Base-by-base conservation (phyloP, 2,888 invertebrate genomes). In the Melitaea athalia region DNA sequence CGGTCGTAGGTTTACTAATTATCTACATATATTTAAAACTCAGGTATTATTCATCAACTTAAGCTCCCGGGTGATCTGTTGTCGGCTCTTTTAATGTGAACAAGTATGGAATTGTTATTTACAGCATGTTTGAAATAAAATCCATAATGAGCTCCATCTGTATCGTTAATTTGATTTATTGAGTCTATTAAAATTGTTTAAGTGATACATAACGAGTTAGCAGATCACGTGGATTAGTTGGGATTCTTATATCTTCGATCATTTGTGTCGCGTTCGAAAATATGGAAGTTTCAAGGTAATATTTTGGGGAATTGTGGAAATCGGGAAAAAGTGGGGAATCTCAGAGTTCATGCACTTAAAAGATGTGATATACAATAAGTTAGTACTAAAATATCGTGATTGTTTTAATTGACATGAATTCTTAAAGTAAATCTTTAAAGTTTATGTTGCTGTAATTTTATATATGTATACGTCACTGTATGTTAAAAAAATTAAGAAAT, bases 11-110 rank as follows among this genome's bases (percentile, higher is more conserved):
- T 15, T 42, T 42, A 57, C 15, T 38, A 42, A 42, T 42, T 38
- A 57, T 42, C 15, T 38, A 33, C 3, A 15, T 42, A 42, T 11
- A 57, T 57, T 10, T 57, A 42, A 57, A 57, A 57, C 38, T 57
- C 42, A 57, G 42, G 38, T 14, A 57, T 50, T 63, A 62, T 64
- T 45, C 60, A 63, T 24, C 43, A 55, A 63, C 63, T 67, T 69
- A 69, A 42, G 42, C 47, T 59, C 69, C 60, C 14, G 55, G 14
- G 14, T 63, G 52, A 55, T 49, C 55, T 17, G 38, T 47, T 43
- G 69, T 70, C 69, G 69, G 69, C 52, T 24, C 24, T 67, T 67
- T 70, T 70, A 42, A 70, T 64, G 55, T 66, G 45, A 53, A 55
- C 61, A 55, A 67, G 66, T 60, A 59, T 17, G 59, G 60, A 60